Percentiles rank a stretch among this genome's conserved stretches.
Conservation (phyloP, 2,888 invertebrate species). For the Zaprionus obscuricornis region DNA sequence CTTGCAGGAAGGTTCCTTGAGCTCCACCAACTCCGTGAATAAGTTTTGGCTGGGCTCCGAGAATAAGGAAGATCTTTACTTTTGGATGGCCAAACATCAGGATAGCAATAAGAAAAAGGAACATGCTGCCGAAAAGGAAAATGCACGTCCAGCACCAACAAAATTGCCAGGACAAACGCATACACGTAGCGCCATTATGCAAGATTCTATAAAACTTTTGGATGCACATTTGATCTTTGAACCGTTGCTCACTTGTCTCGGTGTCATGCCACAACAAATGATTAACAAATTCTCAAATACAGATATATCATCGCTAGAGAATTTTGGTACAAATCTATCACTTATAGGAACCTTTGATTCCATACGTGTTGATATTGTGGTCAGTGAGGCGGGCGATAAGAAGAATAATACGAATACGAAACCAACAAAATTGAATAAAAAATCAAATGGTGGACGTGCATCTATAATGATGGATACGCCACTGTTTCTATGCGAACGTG, state of each 20-base stretch:
- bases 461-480: conserved; percentile 85
- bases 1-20: conserved; percentile 90
- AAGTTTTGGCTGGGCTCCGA: conserved; percentile 82
- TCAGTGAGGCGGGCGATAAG: conserved; percentile 91
- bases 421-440: conserved; percentile 75
- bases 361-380: conserved; percentile 96
- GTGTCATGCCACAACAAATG: conserved; percentile 95
- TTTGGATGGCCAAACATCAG: conserved; percentile 98
- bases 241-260: conserved; percentile 93
- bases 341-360: conserved; percentile 93
- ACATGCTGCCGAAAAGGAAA: conserved; percentile 84
- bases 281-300: conserved; percentile 82
- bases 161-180: conserved; percentile 84
- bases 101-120: conserved; percentile 81
- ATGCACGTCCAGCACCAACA: conserved; percentile 84
- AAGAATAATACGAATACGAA: conserved; percentile 74
- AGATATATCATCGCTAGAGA: conserved; percentile 90
- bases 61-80: conserved; percentile 94
- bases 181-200: conserved; percentile 88
- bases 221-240: conserved; percentile 98
- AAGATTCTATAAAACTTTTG: conserved; percentile 92
- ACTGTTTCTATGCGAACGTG: conserved; percentile 95
- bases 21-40: conserved; percentile 84
- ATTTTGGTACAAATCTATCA: conserved; percentile 93
- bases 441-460: conserved; percentile 72